These are phyloP conservation scores for Petrolisthes cinctipes DNA, from an alignment of 2,888 invertebrate species.

Conservation along the genomic window DNA sequence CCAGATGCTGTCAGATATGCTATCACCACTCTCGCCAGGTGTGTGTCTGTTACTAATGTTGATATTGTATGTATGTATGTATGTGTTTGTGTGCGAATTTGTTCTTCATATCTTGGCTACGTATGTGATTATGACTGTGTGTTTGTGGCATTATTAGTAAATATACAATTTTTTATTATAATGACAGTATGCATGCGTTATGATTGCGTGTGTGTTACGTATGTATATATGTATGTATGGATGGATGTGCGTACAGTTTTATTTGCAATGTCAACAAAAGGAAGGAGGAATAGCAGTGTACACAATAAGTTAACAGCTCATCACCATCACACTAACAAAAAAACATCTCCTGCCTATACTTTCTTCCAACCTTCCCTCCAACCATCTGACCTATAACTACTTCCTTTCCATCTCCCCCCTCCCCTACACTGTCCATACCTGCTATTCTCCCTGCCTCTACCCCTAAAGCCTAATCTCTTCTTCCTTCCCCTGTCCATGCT, in stretches of 20 bases:
- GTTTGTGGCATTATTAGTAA: neutral
- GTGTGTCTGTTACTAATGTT: neutral
- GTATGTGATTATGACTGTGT: neutral
- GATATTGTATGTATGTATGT: neutral
- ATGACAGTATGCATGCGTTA: no score
- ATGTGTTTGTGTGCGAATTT: neutral
- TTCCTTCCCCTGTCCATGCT: neutral
- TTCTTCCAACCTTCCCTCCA: neutral
- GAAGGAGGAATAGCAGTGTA: no score
- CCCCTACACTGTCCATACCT: neutral
- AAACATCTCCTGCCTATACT: neutral
- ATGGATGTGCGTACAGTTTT: no score
- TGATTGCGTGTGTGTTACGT: no score
- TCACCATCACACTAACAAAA: no score
- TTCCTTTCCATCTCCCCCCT: neutral
- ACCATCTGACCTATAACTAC: neutral
- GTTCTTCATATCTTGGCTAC: neutral
- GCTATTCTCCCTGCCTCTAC: neutral
- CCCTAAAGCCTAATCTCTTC: neutral
- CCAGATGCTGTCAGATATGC: conserved; percentile 20
- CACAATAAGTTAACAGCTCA: no score
- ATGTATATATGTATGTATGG: no score
- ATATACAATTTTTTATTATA: neutral
- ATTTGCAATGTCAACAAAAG: no score
- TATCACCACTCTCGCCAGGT: conserved; percentile 19